Conservation (phyloP, 2,888 invertebrate species). For the Campopleginae sp. region DNA sequence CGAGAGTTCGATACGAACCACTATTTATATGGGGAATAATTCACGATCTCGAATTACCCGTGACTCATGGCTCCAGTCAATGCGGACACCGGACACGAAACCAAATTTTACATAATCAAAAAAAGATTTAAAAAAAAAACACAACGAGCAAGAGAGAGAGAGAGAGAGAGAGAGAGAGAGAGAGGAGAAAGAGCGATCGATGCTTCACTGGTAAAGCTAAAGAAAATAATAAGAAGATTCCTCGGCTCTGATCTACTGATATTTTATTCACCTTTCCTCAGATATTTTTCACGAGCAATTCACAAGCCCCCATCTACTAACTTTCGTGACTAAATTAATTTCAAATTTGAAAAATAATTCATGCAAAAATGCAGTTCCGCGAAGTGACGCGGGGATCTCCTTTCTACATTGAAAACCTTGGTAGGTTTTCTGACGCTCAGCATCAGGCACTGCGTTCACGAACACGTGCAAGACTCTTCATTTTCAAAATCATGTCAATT, state of each 20-base stretch:
- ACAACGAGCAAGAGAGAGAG: not conserved
- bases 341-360: conserved; percentile 9
- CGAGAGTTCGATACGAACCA: conserved; percentile 62
- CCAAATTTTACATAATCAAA: conserved; percentile 52
- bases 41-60: conserved; percentile 63
- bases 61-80: conserved; percentile 54
- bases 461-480: not conserved
- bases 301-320: not conserved
- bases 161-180: not conserved
- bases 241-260: conserved; percentile 9
- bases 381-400: not conserved
- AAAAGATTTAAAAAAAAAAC: not conserved
- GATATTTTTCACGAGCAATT: conserved; percentile 5
- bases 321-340: not conserved
- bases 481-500: not conserved
- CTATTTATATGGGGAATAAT: conserved; percentile 63
- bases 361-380: conserved; percentile 1
- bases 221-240: conserved; percentile 26
- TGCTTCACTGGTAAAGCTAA: not conserved
- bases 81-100: conserved; percentile 46
- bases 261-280: conserved; percentile 27
- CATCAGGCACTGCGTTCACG: not conserved
- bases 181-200: not conserved
- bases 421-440: not conserved
- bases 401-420: not conserved